phyloP scores from a whole-genome alignment of 2,888 invertebrate species.

The Oegoconia quadripuncta region DNA sequence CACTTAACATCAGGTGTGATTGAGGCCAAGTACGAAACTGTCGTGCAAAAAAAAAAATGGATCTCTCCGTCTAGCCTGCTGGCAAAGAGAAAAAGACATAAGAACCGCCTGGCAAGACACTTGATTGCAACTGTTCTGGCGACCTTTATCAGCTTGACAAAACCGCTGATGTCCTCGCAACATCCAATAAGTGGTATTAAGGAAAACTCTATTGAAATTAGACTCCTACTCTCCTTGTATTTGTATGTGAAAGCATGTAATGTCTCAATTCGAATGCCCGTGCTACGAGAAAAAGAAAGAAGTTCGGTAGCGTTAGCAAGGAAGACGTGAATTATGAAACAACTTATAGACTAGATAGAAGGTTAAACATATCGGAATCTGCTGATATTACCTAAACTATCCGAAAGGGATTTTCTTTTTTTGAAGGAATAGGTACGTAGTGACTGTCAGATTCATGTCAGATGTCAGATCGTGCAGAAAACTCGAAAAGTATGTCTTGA shows the following conservation, averaged over 20 bases:
- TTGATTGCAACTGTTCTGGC: neutral
- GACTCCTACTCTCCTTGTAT: slow-evolving; percentile 50
- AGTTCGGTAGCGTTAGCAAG: slow-evolving; percentile 47
- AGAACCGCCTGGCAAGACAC: slow-evolving; percentile 1
- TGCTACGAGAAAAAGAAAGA: slow-evolving; percentile 60
- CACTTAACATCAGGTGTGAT: too few relatives aligned
- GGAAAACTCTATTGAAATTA: slow-evolving; percentile 41
- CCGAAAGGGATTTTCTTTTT: too few relatives aligned
- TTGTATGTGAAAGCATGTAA: slow-evolving; percentile 54
- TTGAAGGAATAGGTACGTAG: too few relatives aligned
- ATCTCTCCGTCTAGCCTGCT: neutral
- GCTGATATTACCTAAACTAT: too few relatives aligned
- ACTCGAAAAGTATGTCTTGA: too few relatives aligned
- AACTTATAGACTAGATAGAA: neutral
- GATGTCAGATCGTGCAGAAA: too few relatives aligned
- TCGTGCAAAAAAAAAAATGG: neutral
- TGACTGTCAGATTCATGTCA: too few relatives aligned
- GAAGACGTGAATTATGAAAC: neutral
- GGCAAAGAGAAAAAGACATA: neutral
- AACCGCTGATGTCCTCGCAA: too few relatives aligned
- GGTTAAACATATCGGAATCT: too few relatives aligned
- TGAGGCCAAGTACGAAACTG: too few relatives aligned
- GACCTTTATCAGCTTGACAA: too few relatives aligned
- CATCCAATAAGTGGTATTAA: slow-evolving; percentile 3
- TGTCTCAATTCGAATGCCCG: slow-evolving; percentile 64